Percentiles rank a stretch among this genome's conserved stretches.
Conservation (phyloP, 2,888 invertebrate species). For the Hanleya hanleyi region DNA sequence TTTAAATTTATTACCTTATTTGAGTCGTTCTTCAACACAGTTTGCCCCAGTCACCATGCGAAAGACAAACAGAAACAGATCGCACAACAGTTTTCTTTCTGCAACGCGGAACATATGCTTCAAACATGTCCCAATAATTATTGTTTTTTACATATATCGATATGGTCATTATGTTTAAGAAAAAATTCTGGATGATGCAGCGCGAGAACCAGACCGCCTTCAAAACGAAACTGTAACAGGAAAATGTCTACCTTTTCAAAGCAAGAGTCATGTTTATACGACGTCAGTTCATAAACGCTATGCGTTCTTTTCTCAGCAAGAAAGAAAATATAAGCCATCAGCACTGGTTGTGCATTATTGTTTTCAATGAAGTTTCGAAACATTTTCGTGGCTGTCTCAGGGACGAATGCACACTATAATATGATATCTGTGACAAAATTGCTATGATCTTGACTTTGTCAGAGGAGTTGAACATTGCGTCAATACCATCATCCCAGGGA, state of each 20-base stretch:
- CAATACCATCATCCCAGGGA: constrained; percentile 59
- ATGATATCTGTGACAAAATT: constrained; percentile 27
- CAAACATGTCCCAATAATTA: constrained; percentile 36
- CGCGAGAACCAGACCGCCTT: constrained; percentile 32
- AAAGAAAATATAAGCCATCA: constrained; percentile 62
- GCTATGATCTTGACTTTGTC: constrained; percentile 22
- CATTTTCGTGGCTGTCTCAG: constrained; percentile 49
- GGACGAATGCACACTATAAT: constrained; percentile 33
- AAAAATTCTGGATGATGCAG: constrained; percentile 28
- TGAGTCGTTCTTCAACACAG: no score
- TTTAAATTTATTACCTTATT: no score
- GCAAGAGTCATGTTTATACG: constrained; percentile 21
- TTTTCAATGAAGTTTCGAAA: constrained; percentile 33
- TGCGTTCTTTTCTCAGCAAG: constrained; percentile 51
- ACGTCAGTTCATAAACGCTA: constrained; percentile 37
- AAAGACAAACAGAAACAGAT: constrained; percentile 54
- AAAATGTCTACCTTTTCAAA: constrained; percentile 31
- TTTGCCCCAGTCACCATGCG: no score
- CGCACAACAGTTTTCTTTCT: constrained; percentile 22
- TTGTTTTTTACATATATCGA: constrained; percentile 28
- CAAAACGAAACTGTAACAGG: constrained; percentile 35
- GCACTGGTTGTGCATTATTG: constrained; percentile 37
- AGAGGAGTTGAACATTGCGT: constrained; percentile 42
- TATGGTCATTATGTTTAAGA: constrained; percentile 17
- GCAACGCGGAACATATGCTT: constrained; percentile 5